Conservation (phyloP, 2,888 invertebrate species). For the Scelioninae gen. 1 region DNA sequence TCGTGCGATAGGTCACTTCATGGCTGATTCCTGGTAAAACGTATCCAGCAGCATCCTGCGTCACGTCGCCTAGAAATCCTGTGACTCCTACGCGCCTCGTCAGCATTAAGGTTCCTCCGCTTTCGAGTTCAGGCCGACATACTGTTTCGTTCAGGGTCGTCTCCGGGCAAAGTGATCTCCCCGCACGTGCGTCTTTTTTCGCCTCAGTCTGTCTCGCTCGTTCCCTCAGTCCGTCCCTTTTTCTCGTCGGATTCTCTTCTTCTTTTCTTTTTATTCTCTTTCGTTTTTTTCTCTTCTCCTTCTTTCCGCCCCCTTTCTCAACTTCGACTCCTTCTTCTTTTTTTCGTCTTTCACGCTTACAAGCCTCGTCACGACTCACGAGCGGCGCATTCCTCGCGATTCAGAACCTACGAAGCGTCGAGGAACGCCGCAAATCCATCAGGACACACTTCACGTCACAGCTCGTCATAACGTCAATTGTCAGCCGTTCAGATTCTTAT, state of each 20-base stretch:
- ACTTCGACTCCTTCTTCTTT: conserved; percentile 36
- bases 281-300: conserved; percentile 31
- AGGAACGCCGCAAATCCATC: conserved; percentile 61
- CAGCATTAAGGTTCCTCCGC: conserved; percentile 72
- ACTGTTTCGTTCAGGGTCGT: conserved; percentile 68
- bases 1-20: conserved; percentile 77
- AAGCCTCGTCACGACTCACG: conserved; percentile 61
- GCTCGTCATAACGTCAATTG: conserved; percentile 64
- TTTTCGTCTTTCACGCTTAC: conserved; percentile 51
- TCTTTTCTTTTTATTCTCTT: conserved; percentile 38
- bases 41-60: conserved; percentile 69
- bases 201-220: conserved; percentile 30
- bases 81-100: conserved; percentile 65
- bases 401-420: conserved; percentile 61
- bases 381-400: conserved; percentile 66
- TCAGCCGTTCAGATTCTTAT: conserved; percentile 49
- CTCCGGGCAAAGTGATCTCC: conserved; percentile 66
- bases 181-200: conserved; percentile 70
- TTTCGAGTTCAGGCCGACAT: conserved; percentile 70
- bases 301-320: conserved; percentile 12
- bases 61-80: conserved; percentile 64
- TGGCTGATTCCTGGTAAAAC: conserved; percentile 71
- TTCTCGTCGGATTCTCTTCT: conserved; percentile 44
- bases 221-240: conserved; percentile 23
- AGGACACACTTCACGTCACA: conserved; percentile 58